Evolutionary conservation across 1,140 invertebrate species (phyloP).

Genomic region (Drosophila jambulina): DNA sequence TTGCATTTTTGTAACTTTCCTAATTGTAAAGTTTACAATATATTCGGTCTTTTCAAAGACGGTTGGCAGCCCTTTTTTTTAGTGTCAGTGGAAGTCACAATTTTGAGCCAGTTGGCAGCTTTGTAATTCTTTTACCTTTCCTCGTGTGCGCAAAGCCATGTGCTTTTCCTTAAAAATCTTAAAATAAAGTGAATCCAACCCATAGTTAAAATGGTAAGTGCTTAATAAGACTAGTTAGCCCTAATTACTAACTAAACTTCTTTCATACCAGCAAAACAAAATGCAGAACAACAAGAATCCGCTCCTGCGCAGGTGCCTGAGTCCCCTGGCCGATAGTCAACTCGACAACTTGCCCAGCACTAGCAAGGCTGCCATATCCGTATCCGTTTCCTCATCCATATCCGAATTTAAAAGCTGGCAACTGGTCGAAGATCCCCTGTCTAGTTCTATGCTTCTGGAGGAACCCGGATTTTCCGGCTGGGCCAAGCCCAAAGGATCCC

Average conservation of each 20-base stretch:
- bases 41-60: background rate
- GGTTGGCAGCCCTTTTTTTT: background rate
- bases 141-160: background rate
- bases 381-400: background rate
- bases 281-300: background rate
- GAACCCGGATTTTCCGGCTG: background rate
- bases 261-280: background rate
- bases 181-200: background rate
- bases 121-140: too few species aligned
- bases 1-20: fast-evolving
- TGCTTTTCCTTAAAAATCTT: background rate
- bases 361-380: background rate
- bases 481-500: background rate
- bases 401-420: too few species aligned
- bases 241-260: background rate
- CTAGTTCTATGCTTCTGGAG: background rate
- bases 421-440: background rate
- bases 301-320: background rate
- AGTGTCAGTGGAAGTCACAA: fast-evolving
- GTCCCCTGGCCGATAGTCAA: background rate
- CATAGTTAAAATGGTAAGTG: background rate
- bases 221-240: background rate
- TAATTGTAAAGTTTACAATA: background rate
- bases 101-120: background rate
- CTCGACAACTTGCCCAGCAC: background rate